A percentile compares a stretch with the other conserved stretches of the same genome.
These are phyloP conservation scores for Trochalopteron elliotii DNA, from an alignment of 2,113 vertebrate genomes.

Conservation along the genomic window DNA sequence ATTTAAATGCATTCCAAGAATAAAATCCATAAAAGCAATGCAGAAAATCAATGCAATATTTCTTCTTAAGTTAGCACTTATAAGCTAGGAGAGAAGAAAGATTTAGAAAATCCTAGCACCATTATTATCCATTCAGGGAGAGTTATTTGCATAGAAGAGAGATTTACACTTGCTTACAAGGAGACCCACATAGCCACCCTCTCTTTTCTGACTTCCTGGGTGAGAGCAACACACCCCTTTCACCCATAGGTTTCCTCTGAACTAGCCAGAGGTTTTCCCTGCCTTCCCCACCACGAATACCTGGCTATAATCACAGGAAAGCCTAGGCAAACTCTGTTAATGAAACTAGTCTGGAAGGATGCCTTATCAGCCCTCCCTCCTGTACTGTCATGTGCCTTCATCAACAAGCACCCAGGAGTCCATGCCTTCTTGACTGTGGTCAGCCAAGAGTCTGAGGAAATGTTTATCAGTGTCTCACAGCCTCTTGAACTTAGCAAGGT, in stretches of 20 bases:
- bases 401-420: background rate
- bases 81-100: background rate
- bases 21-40: background rate
- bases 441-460: background rate
- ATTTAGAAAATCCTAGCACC: background rate
- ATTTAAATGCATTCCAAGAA: background rate
- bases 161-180: background rate
- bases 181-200: background rate
- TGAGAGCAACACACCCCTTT: background rate
- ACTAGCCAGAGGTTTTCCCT: background rate
- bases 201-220: background rate
- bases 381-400: rapidly evolving
- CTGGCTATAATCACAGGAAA: background rate
- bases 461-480: background rate
- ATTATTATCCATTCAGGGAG: background rate
- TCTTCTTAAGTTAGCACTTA: background rate
- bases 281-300: background rate
- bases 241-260: background rate
- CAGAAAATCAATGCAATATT: background rate
- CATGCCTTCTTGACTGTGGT: background rate
- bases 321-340: background rate
- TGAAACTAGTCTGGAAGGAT: background rate
- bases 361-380: background rate
- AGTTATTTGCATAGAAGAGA: background rate
- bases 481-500: background rate